These are phyloP conservation scores for Pseudopipra pipra DNA, from an alignment of 2,113 vertebrate genomes.

Conservation along the genomic window DNA sequence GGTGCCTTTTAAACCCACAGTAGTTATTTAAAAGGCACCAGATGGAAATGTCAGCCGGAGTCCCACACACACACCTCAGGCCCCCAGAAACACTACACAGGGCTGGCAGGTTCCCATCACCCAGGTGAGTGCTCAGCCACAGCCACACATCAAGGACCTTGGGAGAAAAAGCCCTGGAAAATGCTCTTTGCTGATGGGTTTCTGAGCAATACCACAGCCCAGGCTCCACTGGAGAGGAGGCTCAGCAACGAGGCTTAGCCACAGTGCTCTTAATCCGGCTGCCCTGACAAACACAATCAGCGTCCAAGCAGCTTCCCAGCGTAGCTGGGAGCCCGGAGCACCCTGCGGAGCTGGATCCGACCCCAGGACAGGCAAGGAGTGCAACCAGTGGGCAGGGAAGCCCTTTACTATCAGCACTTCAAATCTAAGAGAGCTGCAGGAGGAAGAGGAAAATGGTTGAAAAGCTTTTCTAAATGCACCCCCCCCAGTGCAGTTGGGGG, in stretches of 20 bases:
- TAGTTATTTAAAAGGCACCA: neutral
- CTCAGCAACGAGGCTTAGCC: slow-evolving; percentile 7
- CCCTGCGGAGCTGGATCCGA: fast-evolving
- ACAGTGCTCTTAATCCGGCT: slow-evolving; percentile 33
- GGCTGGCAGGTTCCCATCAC: neutral
- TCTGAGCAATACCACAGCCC: neutral
- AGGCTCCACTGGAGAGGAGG: neutral
- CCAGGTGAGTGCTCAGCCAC: neutral
- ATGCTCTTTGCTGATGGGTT: neutral
- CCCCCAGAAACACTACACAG: neutral
- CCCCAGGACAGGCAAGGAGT: neutral
- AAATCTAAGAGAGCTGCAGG: neutral
- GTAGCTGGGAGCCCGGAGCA: neutral
- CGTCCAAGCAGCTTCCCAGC: neutral
- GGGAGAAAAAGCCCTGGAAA: neutral
- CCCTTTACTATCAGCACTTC: neutral
- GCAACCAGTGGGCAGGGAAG: neutral
- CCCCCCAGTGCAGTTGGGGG: neutral
- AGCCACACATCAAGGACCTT: fast-evolving
- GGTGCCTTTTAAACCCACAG: slow-evolving; percentile 11
- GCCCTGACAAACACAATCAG: slow-evolving; percentile 72
- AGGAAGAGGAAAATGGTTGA: neutral
- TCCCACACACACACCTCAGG: neutral
- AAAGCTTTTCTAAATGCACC: neutral
- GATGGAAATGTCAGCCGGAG: neutral